phyloP scores from a whole-genome alignment of 2,888 invertebrate species.

The Drosophila anomalipes region DNA sequence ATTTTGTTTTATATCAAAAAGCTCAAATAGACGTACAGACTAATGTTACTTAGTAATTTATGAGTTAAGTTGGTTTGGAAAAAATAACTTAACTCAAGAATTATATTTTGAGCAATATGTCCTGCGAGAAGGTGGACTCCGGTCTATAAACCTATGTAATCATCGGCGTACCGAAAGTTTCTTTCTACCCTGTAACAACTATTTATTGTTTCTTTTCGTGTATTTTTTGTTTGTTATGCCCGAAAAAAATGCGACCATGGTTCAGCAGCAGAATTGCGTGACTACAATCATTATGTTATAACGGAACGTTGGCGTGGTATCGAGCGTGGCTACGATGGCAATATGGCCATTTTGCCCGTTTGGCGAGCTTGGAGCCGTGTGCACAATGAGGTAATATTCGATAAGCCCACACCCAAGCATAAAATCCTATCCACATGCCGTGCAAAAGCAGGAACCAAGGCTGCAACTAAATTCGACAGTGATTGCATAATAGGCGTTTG shows the following conservation, averaged over 20 bases:
- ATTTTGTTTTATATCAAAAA: background rate
- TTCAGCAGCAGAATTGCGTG: constrained; percentile 85
- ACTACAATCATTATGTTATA: constrained; percentile 88
- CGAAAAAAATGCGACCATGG: constrained; percentile 66
- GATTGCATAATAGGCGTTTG: constrained; percentile 79
- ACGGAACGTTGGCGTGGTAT: constrained; percentile 92
- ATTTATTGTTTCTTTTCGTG: constrained; percentile 41
- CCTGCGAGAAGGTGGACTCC: background rate
- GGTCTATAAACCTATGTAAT: background rate
- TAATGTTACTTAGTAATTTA: background rate
- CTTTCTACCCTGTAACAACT: constrained; percentile 53
- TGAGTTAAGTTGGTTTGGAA: background rate
- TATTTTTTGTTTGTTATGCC: constrained; percentile 47
- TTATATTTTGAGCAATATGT: background rate
- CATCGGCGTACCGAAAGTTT: background rate
- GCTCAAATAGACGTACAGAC: background rate
- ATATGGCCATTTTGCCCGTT: constrained; percentile 91
- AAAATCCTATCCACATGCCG: constrained; percentile 40
- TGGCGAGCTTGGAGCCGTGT: constrained; percentile 93
- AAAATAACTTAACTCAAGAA: background rate
- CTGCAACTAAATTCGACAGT: constrained; percentile 66
- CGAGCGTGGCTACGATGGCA: constrained; percentile 87
- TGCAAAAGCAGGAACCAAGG: constrained; percentile 56
- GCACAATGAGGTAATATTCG: constrained; percentile 87
- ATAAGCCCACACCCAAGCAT: constrained; percentile 4